Conservation (phyloP, 2,113 vertebrate genomes). For the Percopsis transmontana region DNA sequence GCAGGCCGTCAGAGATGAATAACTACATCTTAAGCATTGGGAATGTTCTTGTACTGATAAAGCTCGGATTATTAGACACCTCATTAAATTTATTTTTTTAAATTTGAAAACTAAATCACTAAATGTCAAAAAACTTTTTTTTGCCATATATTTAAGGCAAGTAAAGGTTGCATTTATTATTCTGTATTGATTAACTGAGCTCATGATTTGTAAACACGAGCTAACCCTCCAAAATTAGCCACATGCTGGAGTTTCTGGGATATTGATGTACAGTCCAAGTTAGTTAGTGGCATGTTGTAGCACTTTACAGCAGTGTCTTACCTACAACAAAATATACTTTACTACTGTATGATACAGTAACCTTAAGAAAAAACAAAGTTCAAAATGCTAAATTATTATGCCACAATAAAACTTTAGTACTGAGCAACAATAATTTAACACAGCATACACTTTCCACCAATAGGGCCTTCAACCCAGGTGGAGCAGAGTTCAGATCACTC, state of each 20-base stretch:
- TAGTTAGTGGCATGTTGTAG: no score
- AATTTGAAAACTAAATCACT: neutral
- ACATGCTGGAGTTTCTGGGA: neutral
- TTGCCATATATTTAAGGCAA: neutral
- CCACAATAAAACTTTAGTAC: neutral
- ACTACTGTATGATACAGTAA: neutral
- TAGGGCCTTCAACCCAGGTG: no score
- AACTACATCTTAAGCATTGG: slow-evolving; percentile 29
- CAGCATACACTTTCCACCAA: neutral
- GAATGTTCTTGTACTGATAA: slow-evolving; percentile 29
- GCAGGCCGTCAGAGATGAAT: slow-evolving; percentile 40
- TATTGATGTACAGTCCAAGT: neutral
- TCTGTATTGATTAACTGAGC: no score
- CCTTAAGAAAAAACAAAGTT: neutral
- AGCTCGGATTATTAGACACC: slow-evolving; percentile 25
- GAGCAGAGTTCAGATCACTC: no score
- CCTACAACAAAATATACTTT: neutral
- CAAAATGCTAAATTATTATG: neutral
- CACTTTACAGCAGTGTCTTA: neutral
- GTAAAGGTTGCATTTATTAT: slow-evolving; percentile 1
- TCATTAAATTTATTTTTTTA: slow-evolving; percentile 8
- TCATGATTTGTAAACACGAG: neutral
- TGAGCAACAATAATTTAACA: neutral
- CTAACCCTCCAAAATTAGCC: neutral
- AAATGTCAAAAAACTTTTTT: neutral